Percentiles rank a stretch among this genome's conserved stretches.
These are phyloP conservation scores for Sebastes flavidus DNA, from an alignment of 2,797 vertebrate genomes.

Conservation along the genomic window DNA sequence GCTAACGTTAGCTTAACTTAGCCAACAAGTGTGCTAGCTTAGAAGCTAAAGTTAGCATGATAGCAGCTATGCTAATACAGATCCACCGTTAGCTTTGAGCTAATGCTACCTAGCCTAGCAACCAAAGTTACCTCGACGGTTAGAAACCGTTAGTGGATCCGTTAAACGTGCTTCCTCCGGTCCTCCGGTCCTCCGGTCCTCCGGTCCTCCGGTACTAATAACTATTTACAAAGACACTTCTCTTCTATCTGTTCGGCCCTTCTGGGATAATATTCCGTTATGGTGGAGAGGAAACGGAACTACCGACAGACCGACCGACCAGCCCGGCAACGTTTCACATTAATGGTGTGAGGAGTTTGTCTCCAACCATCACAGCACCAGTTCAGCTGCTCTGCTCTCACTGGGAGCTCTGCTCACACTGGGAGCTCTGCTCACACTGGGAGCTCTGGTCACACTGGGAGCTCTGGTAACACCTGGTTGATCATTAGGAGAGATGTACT, in stretches of 20 bases:
- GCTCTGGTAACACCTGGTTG: neutral
- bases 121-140: slow-evolving; percentile 2
- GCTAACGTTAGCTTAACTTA: slow-evolving; percentile 59
- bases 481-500: neutral
- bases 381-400: too few species aligned
- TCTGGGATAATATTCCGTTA: slow-evolving; percentile 67
- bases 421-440: too few species aligned
- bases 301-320: slow-evolving; percentile 59
- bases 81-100: neutral
- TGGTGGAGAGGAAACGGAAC: slow-evolving; percentile 84
- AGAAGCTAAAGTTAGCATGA: slow-evolving; percentile 31
- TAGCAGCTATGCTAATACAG: slow-evolving; percentile 19
- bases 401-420: too few species aligned
- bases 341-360: slow-evolving; percentile 41
- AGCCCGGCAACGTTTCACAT: slow-evolving; percentile 54
- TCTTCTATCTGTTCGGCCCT: slow-evolving; percentile 63
- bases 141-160: slow-evolving; percentile 32
- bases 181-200: too few species aligned
- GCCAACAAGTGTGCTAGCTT: slow-evolving; percentile 68
- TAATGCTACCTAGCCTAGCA: neutral
- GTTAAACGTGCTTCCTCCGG: slow-evolving; percentile 20
- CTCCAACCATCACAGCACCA: too few species aligned
- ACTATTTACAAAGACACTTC: slow-evolving; percentile 75
- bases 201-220: slow-evolving; percentile 9
- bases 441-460: neutral